phyloP scores from a whole-genome alignment of 2,113 vertebrate genomes.

The Zonotrichia leucophrys region DNA sequence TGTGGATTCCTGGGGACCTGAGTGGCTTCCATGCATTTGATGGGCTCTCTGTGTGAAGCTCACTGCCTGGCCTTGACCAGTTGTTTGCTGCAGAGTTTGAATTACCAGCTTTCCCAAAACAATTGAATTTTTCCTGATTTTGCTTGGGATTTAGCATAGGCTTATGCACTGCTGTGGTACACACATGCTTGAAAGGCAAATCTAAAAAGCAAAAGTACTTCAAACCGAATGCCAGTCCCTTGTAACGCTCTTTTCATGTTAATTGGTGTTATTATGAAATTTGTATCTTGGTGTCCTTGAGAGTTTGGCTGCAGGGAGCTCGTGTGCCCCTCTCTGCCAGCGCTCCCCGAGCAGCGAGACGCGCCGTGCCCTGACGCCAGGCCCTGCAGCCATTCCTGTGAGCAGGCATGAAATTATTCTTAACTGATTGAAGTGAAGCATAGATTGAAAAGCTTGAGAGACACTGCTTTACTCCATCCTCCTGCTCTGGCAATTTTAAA shows the following conservation, averaged over 20 bases:
- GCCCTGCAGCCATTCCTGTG: constrained; percentile 42
- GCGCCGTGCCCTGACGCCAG: background rate
- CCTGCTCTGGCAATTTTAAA: background rate
- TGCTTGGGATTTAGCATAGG: background rate
- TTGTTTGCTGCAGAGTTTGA: background rate
- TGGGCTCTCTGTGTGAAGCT: background rate
- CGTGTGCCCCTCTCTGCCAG: background rate
- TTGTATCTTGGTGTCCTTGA: constrained; percentile 11
- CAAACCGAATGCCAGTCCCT: background rate
- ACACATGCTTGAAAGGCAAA: background rate
- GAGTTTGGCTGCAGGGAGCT: constrained; percentile 1
- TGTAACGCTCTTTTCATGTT: background rate
- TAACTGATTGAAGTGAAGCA: constrained; percentile 27
- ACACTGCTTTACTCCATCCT: background rate
- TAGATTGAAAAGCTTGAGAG: constrained; percentile 33
- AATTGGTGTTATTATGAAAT: constrained; percentile 21
- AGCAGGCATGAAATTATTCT: constrained; percentile 47
- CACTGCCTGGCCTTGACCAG: background rate
- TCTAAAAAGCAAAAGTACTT: background rate
- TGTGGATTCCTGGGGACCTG: background rate
- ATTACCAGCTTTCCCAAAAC: background rate
- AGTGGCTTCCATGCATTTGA: background rate
- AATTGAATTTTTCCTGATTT: background rate
- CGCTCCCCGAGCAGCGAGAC: background rate
- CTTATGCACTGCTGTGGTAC: background rate